Base-by-base conservation (phyloP, 2,888 invertebrate genomes). In the Drosophila nr. perissopoda region DNA sequence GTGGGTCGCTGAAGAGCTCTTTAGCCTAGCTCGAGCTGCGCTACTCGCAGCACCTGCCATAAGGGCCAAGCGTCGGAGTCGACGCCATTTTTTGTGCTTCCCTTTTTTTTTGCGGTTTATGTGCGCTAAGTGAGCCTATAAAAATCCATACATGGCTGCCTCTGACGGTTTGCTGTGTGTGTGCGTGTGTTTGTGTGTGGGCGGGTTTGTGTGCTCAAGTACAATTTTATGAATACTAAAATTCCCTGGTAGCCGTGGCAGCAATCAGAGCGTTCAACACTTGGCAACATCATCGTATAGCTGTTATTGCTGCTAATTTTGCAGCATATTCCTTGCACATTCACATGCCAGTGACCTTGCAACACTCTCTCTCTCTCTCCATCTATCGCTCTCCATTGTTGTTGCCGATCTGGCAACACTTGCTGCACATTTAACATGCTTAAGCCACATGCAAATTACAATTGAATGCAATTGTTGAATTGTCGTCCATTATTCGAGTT, bases 121-220 rank as follows among this genome's bases (percentile, higher is more conserved):
- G 81, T 81, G 81, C 87, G 82, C 89, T 89, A 87, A 87, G 86
- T 87, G 89, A 87, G 87, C 89, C 87, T 89, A 89, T 87, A 87
- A 87, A 87, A 87, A 86, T 79, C 71, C 87, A 81, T 81, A 81
- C 84, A 70, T 84, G 76, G 81, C 65, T 88, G 83, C 81, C 66
- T 62, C 59, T 59, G 70, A n/a, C 52, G 6, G 54, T n/a, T n/a
- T 31, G 6, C 48, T 63, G 25, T 38, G 16, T 65, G 34, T 40
- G 6, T 38, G 25, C 18, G 42, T 36, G 29, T 40, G 31, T 42
- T 34, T 49, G 42, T 25, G 13, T 40, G 36, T 63, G 25, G n/a
- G 36, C 8, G 54, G 25, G 38, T 13, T 66, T 64, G 72, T 68
- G 73, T 74, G 81, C 70, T 84, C 81, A 75, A 88, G 86, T 77